Conservation (phyloP, 2,888 invertebrate genomes). For the Andrena flavipes region DNA sequence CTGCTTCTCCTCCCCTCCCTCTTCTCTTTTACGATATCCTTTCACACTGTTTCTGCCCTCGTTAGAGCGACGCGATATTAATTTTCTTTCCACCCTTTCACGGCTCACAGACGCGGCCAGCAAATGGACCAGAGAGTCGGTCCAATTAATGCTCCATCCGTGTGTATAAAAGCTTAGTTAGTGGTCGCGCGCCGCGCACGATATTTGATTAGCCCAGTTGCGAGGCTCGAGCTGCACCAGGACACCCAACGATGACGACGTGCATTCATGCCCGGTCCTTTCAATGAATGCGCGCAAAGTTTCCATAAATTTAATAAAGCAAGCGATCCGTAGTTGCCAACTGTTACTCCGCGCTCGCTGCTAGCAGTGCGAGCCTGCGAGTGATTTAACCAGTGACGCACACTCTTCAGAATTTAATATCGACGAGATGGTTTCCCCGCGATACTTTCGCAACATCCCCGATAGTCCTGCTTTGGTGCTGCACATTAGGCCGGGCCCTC, state of each 20-base stretch:
- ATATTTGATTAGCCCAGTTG: conserved; percentile 72
- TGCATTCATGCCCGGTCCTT: conserved; percentile 49
- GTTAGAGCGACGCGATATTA: not conserved
- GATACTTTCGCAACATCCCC: not conserved
- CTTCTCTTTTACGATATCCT: not conserved
- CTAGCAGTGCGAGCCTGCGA: not conserved
- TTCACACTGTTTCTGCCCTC: not conserved
- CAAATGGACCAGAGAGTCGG: conserved; percentile 58
- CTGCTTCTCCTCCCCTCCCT: not conserved
- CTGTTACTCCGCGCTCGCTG: conserved; percentile 1
- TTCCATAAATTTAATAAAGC: conserved; percentile 52
- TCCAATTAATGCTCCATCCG: conserved; percentile 62
- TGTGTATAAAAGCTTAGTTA: conserved; percentile 72
- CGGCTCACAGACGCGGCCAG: conserved; percentile 1
- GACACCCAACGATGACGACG: conserved; percentile 60
- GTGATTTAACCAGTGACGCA: not conserved
- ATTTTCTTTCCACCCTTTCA: conserved; percentile 11
- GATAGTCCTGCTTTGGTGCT: not conserved
- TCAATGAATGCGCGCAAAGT: conserved; percentile 37
- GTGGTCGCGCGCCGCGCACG: conserved; percentile 53
- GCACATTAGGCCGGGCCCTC: conserved; percentile 16
- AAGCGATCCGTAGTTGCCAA: conserved; percentile 6
- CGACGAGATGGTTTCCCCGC: not conserved
- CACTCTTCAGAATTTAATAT: conserved; percentile 1
- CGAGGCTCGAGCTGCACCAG: conserved; percentile 58